Evolutionary conservation across 64 coral and sea anemone genomes (phyloP).

Genomic region (Orbicella faveolata): DNA sequence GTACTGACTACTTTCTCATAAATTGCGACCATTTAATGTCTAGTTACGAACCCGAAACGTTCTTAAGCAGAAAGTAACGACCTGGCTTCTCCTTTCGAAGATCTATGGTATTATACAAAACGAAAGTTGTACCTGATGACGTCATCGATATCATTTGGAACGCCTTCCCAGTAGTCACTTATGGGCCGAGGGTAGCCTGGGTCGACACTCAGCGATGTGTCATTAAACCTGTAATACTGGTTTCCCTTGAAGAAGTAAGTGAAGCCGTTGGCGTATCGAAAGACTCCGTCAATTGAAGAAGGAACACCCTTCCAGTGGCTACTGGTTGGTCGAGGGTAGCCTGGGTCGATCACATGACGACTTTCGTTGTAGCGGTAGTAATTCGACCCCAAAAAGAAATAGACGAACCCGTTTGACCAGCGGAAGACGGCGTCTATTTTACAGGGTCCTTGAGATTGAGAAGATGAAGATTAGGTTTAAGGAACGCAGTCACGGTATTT

Average conservation of each 20-base stretch:
- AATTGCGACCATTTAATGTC: too few species aligned
- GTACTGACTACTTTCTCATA: too few species aligned
- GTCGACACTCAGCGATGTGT: conserved; percentile 57
- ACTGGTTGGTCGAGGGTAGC: conserved; percentile 68
- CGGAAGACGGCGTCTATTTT: conserved; percentile 79
- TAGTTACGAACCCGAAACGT: too few species aligned
- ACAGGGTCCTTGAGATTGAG: conserved; percentile 56
- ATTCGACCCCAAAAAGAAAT: conserved; percentile 81
- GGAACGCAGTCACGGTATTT: too few species aligned
- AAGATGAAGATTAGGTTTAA: neutral
- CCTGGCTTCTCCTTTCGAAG: too few species aligned
- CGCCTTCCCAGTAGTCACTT: conserved; percentile 69
- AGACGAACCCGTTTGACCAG: conserved; percentile 83
- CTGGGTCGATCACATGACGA: conserved; percentile 61
- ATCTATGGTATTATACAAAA: neutral
- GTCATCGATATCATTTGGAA: conserved; percentile 76
- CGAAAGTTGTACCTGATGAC: conserved; percentile 71
- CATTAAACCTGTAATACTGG: conserved; percentile 82
- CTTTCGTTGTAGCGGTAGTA: conserved; percentile 91
- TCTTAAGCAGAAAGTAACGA: too few species aligned
- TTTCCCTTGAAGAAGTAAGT: conserved; percentile 95
- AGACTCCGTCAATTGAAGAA: conserved; percentile 71
- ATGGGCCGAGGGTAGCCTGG: conserved; percentile 72
- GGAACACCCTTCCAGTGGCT: conserved; percentile 81
- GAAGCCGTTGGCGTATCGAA: conserved; percentile 77